Evolutionary conservation across 2,888 invertebrate species (phyloP), one percentile per base, ranked within the genome.

Genomic region (Pasiphila rectangulata): DNA sequence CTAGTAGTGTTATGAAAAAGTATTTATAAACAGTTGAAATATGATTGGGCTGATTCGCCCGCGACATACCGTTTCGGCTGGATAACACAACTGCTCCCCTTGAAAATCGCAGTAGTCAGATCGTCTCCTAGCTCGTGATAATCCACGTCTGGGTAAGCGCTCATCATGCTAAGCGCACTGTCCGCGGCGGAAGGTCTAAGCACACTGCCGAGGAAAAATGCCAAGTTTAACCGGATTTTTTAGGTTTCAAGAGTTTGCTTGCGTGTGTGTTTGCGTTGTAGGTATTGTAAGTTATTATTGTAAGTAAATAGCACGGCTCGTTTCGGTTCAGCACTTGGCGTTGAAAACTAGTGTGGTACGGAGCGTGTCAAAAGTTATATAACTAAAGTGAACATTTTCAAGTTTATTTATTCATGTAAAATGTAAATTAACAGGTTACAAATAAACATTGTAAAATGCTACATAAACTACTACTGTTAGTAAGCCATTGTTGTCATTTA

Each of bases 51-150:
- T n/a, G 9, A 16, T 25, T 15, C 4, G 16, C 3, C n/a, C 9
- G 4, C 3, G n/a, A 46, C 46, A 35, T 46, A 46, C 46, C 46
- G 40, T 21, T 35, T 36, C 12, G 2, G 25, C 17, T 35, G 21
- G 27, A 35, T 27, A 17, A 34, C 23, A 35, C 23, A 27, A 6
- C 25, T 38, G 7, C 36, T 43, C 10, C 32, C 34, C 27, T 46
- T 30, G 13, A 20, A 36, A 29, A 29, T 35, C 9, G 23, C 35
- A 17, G 35, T 25, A 13, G 20, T n/a, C 10, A 30, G 21, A 16
- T 46, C 30, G 27, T 19, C 4, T 7, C 20, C 29, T 10, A 44
- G 24, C 30, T 30, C 37, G 19, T 36, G 13, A 12, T 44, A 46
- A 5, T 46, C 35, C 2, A 46, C 40, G n/a, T 40, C 21, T 13